Evolutionary conservation across 2,888 invertebrate species (phyloP), one percentile per base, ranked within the genome.

Genomic region (Torymus tubicola): DNA sequence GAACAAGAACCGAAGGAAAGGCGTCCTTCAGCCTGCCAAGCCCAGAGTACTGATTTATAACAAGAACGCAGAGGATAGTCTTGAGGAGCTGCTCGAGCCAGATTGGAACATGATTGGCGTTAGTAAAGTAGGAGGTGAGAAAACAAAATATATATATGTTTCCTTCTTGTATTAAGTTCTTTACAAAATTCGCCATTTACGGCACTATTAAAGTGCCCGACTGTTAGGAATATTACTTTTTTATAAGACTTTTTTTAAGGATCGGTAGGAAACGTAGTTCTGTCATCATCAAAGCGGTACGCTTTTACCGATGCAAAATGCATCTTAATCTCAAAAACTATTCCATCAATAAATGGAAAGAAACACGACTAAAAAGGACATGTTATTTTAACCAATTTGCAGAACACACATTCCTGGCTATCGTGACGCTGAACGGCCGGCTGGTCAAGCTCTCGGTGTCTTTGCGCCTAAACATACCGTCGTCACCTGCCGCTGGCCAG

Each of bases 91-190:
- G 85, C 87, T 91, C 67, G 92, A 93, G 83, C 92, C 92, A n/a
- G 94, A 94, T 86, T 94, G 94, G 93, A 93, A 93, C 85, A 89
- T 94, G 80, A 93, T 94, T 79, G 93, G 93, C 57, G 92, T 92
- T 24, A 91, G 92, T 31, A 92, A 92, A 86, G 92, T 93, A 64
- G 93, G 92, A 78, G 92, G 92, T 92, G 72, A 85, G 68, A 50
- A 24, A 8, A 42, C 8, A 42, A 42, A 42, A 42, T 5, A 3
- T 31, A 42, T 42, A 42, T 8, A 5, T 31, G 3, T 42, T 42
- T 42, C 42, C 5, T 42, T 42, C 8, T 42, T 42, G 10, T 42
- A 21, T 42, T 42, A 42, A 42, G 42, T 42, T 8, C 8, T 55
- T 53, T 13, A 11, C 21, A 31, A 52, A 50, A 55, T 69, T 31